Percentiles rank a stretch among this genome's conserved stretches.
phyloP scores from a whole-genome alignment of 2,113 vertebrate species.

The Esox niger region DNA sequence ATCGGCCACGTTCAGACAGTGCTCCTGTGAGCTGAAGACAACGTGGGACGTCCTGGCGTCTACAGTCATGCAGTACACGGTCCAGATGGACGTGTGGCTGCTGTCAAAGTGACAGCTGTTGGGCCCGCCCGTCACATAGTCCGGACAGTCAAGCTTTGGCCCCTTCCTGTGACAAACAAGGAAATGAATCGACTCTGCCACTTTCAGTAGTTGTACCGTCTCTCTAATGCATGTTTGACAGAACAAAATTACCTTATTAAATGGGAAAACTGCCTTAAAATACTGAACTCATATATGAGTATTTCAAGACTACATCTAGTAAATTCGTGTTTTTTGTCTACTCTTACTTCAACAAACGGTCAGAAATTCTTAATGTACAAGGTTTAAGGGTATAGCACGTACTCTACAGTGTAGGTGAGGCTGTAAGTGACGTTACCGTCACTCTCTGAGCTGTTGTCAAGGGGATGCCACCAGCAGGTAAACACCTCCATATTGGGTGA shows the following conservation, averaged over 20 bases:
- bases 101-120: constrained; percentile 75
- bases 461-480: constrained; percentile 74
- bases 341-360: too few relatives aligned
- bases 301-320: too few relatives aligned
- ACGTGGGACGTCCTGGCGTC: constrained; percentile 45
- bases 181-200: too few relatives aligned
- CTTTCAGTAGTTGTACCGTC: too few relatives aligned
- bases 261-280: too few relatives aligned
- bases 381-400: constrained; percentile 17
- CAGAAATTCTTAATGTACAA: too few relatives aligned
- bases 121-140: constrained; percentile 59
- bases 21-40: constrained; percentile 59
- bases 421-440: constrained; percentile 52
- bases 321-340: neutral
- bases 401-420: constrained; percentile 68
- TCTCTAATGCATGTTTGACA: too few relatives aligned
- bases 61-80: constrained; percentile 72
- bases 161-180: constrained; percentile 42
- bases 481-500: constrained; percentile 77
- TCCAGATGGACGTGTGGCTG: constrained; percentile 70
- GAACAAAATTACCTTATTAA: too few relatives aligned
- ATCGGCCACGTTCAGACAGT: constrained; percentile 74
- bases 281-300: too few relatives aligned
- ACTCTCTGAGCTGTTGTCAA: constrained; percentile 45
- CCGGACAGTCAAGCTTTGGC: constrained; percentile 63